A percentile compares a stretch with the other conserved stretches of the same genome.
Evolutionary conservation across 1,140 invertebrate species (phyloP).

Genomic region (Heliconius eleuchia): DNA sequence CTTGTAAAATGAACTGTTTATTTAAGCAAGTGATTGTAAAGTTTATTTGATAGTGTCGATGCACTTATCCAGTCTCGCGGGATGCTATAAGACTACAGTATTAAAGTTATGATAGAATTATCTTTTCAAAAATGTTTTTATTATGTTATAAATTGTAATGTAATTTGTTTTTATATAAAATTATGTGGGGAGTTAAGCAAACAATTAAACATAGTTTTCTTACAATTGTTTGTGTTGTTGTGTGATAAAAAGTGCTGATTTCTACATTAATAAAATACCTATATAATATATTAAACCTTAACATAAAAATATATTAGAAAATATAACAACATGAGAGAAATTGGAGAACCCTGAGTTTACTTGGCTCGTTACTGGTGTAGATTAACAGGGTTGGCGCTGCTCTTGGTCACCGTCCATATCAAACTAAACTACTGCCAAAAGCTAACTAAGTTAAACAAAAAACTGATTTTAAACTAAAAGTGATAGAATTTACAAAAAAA

Average conservation of each 20-base stretch:
- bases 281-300: too few species aligned
- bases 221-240: too few species aligned
- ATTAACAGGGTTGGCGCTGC: slow-evolving; percentile 25
- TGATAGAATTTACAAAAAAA: too few species aligned
- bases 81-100: not conserved
- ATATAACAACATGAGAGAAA: not conserved
- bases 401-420: slow-evolving; percentile 28
- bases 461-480: not conserved
- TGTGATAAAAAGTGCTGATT: too few species aligned
- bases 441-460: slow-evolving; percentile 6
- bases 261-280: too few species aligned
- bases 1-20: not conserved
- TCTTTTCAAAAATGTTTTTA: not conserved
- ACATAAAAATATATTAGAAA: not conserved
- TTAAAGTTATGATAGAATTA: not conserved
- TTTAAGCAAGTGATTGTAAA: not conserved
- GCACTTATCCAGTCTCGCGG: not conserved
- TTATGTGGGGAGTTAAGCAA: too few species aligned
- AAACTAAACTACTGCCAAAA: slow-evolving; percentile 23
- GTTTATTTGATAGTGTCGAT: slow-evolving; percentile 6
- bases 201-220: too few species aligned
- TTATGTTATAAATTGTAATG: not conserved
- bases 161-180: not conserved
- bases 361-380: slow-evolving; percentile 26
- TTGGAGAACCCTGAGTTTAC: not conserved